A percentile compares a stretch with the other conserved stretches of the same genome.
Evolutionary conservation across 2,888 invertebrate species (phyloP).

Genomic region (Xanthorhoe designata): DNA sequence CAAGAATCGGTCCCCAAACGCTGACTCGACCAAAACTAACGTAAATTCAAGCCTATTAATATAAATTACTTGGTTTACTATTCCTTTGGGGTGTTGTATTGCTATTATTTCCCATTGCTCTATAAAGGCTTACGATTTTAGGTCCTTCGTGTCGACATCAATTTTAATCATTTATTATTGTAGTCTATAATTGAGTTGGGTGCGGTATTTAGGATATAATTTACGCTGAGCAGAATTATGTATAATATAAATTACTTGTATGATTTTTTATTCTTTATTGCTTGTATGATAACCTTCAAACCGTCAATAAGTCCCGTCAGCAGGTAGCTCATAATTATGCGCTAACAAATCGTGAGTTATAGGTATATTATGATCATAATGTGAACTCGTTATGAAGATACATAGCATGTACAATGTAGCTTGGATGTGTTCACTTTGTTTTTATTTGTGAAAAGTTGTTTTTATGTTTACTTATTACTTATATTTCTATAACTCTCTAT

Average conservation of each 20-base stretch:
- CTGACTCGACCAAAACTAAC: conserved; percentile 74
- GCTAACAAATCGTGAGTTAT: too few species aligned
- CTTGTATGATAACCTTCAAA: too few species aligned
- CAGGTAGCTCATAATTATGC: too few species aligned
- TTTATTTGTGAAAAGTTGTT: too few species aligned
- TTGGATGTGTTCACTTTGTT: too few species aligned
- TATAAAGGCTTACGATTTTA: conserved; percentile 64
- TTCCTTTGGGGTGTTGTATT: conserved; percentile 74
- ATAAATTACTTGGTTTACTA: conserved; percentile 81
- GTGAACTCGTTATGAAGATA: too few species aligned
- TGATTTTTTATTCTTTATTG: background rate
- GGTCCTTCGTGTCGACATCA: conserved; percentile 61
- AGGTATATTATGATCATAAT: too few species aligned
- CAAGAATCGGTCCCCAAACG: conserved; percentile 72
- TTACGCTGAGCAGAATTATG: conserved; percentile 1
- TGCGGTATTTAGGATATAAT: conserved; percentile 40
- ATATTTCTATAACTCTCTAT: too few species aligned
- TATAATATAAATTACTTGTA: background rate
- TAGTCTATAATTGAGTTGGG: conserved; percentile 54
- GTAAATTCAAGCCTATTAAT: conserved; percentile 78
- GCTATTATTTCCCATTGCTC: conserved; percentile 68
- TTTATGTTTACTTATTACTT: too few species aligned
- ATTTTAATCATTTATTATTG: conserved; percentile 69
- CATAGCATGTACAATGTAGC: too few species aligned
- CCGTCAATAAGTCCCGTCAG: background rate